Base-by-base conservation (phyloP, 1,140 invertebrate genomes). In the Orussus abietinus region DNA sequence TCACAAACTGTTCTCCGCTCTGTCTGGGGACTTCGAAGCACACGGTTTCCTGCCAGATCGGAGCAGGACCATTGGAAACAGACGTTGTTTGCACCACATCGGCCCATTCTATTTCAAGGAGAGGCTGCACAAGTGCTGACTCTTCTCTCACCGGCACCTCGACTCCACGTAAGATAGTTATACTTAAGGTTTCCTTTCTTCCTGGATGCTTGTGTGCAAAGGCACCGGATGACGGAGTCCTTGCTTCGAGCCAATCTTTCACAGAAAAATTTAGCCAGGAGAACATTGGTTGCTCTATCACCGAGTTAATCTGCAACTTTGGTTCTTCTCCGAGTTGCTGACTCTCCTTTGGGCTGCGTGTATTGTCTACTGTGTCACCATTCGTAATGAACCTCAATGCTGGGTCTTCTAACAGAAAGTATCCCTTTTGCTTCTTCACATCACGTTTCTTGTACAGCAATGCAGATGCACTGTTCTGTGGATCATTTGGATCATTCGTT, bases 131-230 rank as follows among this genome's bases (percentile, higher is more conserved):
- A 18, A 64, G 30, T 3, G 66, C 65, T 4, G 69, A 69, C 31
- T 74, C 71, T 43, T 72, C 69, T 37, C 69, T 63, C 5, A 74
- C 57, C 5, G 71, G 69, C 21, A 74, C 51, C 46, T 72, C 69
- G 5, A 72, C 59, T 4, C 65, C 71, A 22, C 71, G 31, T 0
- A 74, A 41, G 1, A 74, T 43, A 2, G 59, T 71, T 9, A 72
- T 53, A 3, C 53, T 56, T 0, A 72, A 35, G 10, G 69, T 37
- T 34, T 69, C 62, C 21, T 59, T 68, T 4, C 59, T 53, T 18
- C 50, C 49, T 1, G 38, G 48, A 22, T 57, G 54, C 18, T 57
- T 60, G 3, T 42, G 30, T 1, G 17, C 30, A 15, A 38, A 17
- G 4, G 13, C 14, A 12, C 21, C 41, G 4, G 55, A 50, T 4